Conservation (phyloP, 2,888 invertebrate genomes). For the Drosophila yooni region DNA sequence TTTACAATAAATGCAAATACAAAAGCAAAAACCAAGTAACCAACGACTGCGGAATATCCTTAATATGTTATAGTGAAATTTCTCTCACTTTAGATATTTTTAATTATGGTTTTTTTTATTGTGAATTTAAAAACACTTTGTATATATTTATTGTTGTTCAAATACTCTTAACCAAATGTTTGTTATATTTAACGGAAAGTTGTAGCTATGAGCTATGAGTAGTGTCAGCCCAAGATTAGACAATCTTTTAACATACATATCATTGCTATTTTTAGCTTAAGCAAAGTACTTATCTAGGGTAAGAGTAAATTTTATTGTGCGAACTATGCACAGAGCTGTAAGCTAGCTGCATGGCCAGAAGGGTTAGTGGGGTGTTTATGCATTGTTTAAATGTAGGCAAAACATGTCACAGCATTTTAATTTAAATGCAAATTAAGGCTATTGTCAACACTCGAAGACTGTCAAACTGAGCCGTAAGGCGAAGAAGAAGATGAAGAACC, state of each 20-base stretch:
- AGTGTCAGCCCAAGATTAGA: not conserved
- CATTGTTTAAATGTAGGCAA: constrained; percentile 77
- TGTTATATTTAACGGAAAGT: not conserved
- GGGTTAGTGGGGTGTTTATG: constrained; percentile 29
- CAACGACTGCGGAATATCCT: constrained; percentile 31
- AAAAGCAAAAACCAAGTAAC: not conserved
- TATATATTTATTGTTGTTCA: not conserved
- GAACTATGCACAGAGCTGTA: constrained; percentile 34
- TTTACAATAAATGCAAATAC: constrained; percentile 64
- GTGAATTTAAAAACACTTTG: not conserved
- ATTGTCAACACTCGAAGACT: constrained; percentile 78
- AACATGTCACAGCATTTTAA: constrained; percentile 82
- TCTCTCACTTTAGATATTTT: not conserved
- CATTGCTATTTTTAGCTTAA: not conserved
- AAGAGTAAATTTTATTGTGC: constrained; percentile 34
- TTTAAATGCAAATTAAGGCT: constrained; percentile 84
- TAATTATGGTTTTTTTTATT: not conserved
- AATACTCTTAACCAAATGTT: not conserved
- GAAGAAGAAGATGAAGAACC: constrained; percentile 2
- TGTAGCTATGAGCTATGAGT: not conserved
- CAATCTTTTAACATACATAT: not conserved
- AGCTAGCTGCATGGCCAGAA: constrained; percentile 12
- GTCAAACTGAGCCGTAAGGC: constrained; percentile 38
- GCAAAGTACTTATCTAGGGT: not conserved
- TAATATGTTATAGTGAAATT: too few relatives aligned